Conservation (phyloP, 2,888 invertebrate species). For the Portevinia maculata region DNA sequence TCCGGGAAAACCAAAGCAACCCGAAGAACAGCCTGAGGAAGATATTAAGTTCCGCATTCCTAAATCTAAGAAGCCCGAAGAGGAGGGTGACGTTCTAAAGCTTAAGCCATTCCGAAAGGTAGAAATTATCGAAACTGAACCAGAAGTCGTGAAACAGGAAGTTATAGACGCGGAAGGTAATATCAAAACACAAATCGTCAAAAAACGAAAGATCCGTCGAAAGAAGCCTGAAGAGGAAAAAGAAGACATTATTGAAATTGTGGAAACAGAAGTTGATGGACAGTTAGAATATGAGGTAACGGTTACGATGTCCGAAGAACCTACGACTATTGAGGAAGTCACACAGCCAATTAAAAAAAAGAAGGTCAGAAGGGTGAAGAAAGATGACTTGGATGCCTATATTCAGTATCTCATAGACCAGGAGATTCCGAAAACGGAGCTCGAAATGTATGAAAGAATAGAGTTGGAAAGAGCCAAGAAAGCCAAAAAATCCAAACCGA, state of each 20-base stretch:
- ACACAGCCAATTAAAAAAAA: constrained; percentile 76
- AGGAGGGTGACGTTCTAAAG: constrained; percentile 72
- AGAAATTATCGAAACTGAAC: constrained; percentile 77
- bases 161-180: constrained; percentile 76
- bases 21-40: constrained; percentile 76
- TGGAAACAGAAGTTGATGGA: constrained; percentile 80
- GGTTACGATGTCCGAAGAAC: constrained; percentile 80
- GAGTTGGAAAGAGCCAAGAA: constrained; percentile 81
- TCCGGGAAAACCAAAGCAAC: constrained; percentile 79
- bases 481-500: constrained; percentile 77
- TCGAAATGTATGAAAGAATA: constrained; percentile 82
- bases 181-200: constrained; percentile 78
- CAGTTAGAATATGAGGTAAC: constrained; percentile 83
- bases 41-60: constrained; percentile 79
- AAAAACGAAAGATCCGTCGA: constrained; percentile 80
- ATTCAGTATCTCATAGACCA: constrained; percentile 81
- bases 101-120: constrained; percentile 77
- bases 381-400: constrained; percentile 80
- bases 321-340: constrained; percentile 61
- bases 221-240: constrained; percentile 81
- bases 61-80: constrained; percentile 74
- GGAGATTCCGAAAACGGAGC: constrained; percentile 82
- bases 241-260: constrained; percentile 82
- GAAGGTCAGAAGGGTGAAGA: constrained; percentile 79
- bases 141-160: constrained; percentile 75